These are phyloP conservation scores for Spodoptera frugiperda DNA, from an alignment of 1,140 invertebrate genomes.

Conservation along the genomic window DNA sequence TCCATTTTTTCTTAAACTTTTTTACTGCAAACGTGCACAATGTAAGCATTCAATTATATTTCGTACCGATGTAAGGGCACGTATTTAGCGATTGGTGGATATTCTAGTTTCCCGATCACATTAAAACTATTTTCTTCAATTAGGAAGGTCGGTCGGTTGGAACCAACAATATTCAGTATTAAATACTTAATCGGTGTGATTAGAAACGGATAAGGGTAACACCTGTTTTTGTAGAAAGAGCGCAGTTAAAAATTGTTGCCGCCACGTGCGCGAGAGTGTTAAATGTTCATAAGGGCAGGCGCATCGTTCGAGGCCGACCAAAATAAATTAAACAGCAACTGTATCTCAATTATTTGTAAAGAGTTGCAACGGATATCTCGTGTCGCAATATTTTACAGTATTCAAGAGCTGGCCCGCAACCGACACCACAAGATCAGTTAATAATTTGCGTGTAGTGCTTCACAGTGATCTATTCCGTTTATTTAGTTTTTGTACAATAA, in stretches of 20 bases:
- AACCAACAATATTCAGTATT: constrained; percentile 11
- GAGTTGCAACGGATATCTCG: constrained; percentile 44
- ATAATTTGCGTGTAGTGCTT: constrained; percentile 44
- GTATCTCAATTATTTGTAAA: constrained; percentile 44
- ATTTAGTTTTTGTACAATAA: constrained; percentile 8
- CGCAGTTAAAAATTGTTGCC: not conserved
- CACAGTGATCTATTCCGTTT: constrained; percentile 12
- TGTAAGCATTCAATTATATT: constrained; percentile 6
- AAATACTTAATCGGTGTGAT: not conserved
- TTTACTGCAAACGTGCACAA: constrained; percentile 7
- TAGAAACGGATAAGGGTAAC: not conserved
- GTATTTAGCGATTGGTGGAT: not conserved
- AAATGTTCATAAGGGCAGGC: not conserved
- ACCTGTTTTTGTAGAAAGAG: not conserved
- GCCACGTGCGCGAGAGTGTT: not conserved
- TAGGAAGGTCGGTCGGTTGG: constrained; percentile 8
- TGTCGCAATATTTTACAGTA: constrained; percentile 44
- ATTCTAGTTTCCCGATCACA: constrained; percentile 6
- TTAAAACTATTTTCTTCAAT: constrained; percentile 6
- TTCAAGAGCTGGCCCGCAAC: constrained; percentile 37
- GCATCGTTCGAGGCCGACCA: constrained; percentile 9
- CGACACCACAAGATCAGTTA: constrained; percentile 34
- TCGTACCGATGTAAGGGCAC: not conserved
- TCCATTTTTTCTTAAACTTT: not conserved
- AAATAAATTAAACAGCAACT: constrained; percentile 33